Conservation (phyloP, 2,113 vertebrate genomes). For the Chrysochloris asiatica region DNA sequence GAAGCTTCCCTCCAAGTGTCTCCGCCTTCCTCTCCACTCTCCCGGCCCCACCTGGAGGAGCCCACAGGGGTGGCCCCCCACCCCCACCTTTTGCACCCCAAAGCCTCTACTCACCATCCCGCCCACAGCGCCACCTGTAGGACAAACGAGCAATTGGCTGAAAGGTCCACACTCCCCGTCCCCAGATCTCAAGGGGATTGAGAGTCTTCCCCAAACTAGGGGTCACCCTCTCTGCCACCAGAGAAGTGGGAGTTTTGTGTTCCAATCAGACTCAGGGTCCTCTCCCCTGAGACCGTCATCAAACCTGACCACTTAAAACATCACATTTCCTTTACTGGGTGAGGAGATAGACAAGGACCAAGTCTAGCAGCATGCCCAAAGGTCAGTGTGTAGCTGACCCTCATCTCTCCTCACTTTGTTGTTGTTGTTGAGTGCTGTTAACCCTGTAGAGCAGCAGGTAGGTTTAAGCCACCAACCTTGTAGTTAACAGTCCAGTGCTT, state of each 20-base stretch:
- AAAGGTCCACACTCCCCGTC: too few species aligned
- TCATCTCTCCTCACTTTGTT: background rate
- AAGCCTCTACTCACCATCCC: constrained; percentile 82
- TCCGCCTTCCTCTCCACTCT: background rate
- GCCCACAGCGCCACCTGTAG: constrained; percentile 86
- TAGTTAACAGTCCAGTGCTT: too few species aligned
- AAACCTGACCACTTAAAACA: background rate
- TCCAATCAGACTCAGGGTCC: background rate
- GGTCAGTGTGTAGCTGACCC: fast-evolving
- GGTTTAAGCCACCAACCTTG: too few species aligned
- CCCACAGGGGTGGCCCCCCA: background rate
- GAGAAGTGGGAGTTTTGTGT: background rate
- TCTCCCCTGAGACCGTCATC: background rate
- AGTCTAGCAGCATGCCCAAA: background rate
- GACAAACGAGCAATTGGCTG: background rate
- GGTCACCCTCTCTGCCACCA: background rate
- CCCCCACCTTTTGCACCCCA: too few species aligned
- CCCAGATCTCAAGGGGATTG: background rate
- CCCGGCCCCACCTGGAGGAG: background rate
- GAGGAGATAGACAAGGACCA: too few species aligned
- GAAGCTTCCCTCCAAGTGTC: too few species aligned
- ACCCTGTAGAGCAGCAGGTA: too few species aligned
- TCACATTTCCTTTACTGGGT: background rate
- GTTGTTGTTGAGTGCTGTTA: too few species aligned
- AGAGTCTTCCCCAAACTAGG: too few species aligned